Conservation (phyloP, 2,113 vertebrate genomes). For the Meriones unguiculatus region DNA sequence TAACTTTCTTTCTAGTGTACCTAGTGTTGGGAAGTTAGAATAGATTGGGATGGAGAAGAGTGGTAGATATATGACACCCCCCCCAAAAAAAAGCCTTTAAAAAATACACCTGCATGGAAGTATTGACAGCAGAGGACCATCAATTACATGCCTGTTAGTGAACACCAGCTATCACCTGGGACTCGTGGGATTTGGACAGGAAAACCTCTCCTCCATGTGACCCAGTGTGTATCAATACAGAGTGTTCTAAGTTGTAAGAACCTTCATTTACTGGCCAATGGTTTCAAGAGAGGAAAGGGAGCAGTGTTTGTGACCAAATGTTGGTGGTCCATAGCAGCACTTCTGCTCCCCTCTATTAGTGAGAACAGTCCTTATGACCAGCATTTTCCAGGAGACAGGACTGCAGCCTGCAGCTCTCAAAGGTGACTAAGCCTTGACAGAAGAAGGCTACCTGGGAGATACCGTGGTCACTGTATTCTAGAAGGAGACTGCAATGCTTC, state of each 20-base stretch:
- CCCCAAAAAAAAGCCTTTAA: too few species aligned
- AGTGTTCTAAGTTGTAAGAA: neutral
- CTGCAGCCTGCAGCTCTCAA: neutral
- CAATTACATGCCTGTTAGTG: too few species aligned
- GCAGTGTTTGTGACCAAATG: neutral
- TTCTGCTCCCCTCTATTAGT: neutral
- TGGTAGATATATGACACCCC: too few species aligned
- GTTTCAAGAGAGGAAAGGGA: neutral
- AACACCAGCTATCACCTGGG: neutral
- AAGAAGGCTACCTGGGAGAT: neutral
- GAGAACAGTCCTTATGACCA: neutral
- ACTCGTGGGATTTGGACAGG: neutral
- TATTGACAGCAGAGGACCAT: neutral
- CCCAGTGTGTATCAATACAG: accelerated
- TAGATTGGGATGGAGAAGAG: too few species aligned
- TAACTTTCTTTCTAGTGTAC: too few species aligned
- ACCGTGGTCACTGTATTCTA: neutral
- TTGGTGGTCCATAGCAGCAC: neutral
- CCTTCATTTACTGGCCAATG: too few species aligned
- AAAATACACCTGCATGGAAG: neutral
- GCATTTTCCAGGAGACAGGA: neutral
- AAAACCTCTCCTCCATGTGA: neutral
- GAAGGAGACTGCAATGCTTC: neutral
- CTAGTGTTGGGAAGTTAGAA: too few species aligned
- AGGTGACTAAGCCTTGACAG: neutral